Percentiles rank a stretch among this genome's conserved stretches.
These are phyloP conservation scores for Pachyuromys duprasi DNA, from an alignment of 2,797 vertebrate species.

Conservation along the genomic window DNA sequence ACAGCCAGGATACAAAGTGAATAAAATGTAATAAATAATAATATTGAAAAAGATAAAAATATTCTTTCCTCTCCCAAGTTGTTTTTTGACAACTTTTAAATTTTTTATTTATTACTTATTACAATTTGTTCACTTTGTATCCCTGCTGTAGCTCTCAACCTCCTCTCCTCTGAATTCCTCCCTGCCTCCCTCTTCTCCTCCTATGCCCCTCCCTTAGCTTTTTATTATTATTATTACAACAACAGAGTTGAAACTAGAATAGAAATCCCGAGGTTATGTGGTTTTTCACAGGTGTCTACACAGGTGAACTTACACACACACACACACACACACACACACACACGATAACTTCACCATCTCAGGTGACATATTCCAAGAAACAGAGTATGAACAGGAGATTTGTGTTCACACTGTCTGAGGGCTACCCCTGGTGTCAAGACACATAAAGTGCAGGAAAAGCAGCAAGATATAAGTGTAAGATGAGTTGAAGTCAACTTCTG, in stretches of 20 bases:
- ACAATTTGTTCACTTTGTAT: too few species aligned
- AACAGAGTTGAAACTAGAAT: not conserved
- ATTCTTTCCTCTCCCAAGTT: not conserved
- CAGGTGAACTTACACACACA: not conserved
- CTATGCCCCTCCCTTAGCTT: too few species aligned
- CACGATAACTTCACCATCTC: not conserved
- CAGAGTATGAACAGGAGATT: not conserved
- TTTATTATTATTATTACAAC: not conserved
- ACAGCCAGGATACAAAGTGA: too few species aligned
- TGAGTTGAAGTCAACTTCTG: not conserved
- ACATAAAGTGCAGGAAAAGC: not conserved
- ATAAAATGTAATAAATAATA: too few species aligned
- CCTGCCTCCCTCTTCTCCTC: too few species aligned
- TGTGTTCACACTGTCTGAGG: not conserved
- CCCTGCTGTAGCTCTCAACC: too few species aligned
- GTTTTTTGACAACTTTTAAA: not conserved
- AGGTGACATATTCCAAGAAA: not conserved
- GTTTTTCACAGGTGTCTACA: not conserved
- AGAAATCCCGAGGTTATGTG: not conserved
- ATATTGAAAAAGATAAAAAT: too few species aligned
- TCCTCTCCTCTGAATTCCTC: too few species aligned
- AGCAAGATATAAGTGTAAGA: not conserved
- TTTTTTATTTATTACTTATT: too few species aligned
- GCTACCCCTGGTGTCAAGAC: not conserved
- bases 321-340: not conserved